These are phyloP conservation scores for Chunga burmeisteri DNA, from an alignment of 2,113 vertebrate genomes.

Conservation along the genomic window DNA sequence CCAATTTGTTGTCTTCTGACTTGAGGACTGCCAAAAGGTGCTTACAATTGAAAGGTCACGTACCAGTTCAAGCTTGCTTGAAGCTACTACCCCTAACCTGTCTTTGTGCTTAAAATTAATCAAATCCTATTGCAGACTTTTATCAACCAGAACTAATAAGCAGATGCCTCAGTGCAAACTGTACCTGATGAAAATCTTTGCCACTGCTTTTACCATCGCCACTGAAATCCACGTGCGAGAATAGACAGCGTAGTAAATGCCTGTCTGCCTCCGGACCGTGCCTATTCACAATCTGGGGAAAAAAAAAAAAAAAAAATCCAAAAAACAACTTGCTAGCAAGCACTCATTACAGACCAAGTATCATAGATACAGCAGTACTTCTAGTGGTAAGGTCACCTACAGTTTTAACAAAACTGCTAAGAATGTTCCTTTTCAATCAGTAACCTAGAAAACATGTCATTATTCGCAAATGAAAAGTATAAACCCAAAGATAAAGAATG, in stretches of 20 bases:
- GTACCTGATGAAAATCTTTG: slow-evolving; percentile 99
- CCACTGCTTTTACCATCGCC: slow-evolving; percentile 99
- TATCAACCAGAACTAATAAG: not conserved
- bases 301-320: not conserved
- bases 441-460: not conserved
- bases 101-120: not conserved
- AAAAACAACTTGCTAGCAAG: not conserved
- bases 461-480: not conserved
- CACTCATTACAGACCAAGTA: not conserved
- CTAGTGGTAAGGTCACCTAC: not conserved
- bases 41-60: not conserved
- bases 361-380: not conserved
- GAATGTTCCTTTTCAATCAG: not conserved
- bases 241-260: slow-evolving; percentile 99
- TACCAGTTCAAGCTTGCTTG: not conserved
- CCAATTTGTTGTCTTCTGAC: not conserved
- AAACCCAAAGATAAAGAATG: not conserved
- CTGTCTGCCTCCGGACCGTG: slow-evolving; percentile 99
- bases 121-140: not conserved
- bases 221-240: slow-evolving; percentile 99
- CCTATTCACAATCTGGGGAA: slow-evolving; percentile 94
- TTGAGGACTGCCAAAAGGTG: not conserved
- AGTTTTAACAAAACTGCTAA: not conserved
- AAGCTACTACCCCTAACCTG: not conserved
- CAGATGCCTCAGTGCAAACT: not conserved